phyloP scores from a whole-genome alignment of 2,797 vertebrate species.

The Parauchenoglanis punctatus region DNA sequence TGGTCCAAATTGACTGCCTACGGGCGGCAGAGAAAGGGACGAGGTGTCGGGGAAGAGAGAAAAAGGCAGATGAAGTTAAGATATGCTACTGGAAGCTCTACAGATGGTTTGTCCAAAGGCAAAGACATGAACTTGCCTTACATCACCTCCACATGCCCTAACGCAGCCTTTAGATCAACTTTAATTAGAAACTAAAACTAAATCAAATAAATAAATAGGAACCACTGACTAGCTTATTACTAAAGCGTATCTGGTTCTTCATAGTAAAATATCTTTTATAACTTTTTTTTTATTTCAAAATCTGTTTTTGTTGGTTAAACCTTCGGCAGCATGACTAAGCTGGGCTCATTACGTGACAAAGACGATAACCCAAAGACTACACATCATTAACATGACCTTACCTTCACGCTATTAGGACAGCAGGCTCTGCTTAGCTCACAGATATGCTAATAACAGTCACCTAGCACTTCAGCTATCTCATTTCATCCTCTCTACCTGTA shows the following conservation, averaged over 20 bases:
- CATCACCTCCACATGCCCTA: slow-evolving; percentile 16
- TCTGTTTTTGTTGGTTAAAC: not conserved
- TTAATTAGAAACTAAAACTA: not conserved
- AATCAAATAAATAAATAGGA: not conserved
- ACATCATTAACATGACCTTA: no score
- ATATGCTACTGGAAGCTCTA: slow-evolving; percentile 34
- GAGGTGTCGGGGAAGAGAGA: slow-evolving; percentile 65
- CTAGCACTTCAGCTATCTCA: not conserved
- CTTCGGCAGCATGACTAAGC: not conserved
- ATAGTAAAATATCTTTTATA: not conserved
- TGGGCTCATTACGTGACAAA: not conserved
- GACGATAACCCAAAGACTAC: not conserved
- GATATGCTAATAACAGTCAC: not conserved
- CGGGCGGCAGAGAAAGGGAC: slow-evolving; percentile 69
- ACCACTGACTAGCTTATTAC: slow-evolving; percentile 5
- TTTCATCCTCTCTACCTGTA: not conserved
- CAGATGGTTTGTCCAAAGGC: slow-evolving; percentile 1
- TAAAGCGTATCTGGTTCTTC: not conserved
- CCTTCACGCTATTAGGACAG: not conserved
- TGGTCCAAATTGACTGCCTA: slow-evolving; percentile 81
- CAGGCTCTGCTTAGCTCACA: not conserved
- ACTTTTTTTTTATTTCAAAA: not conserved
- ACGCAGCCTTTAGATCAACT: not conserved
- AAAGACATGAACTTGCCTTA: slow-evolving; percentile 24
- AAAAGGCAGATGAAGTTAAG: slow-evolving; percentile 54